These are phyloP conservation scores for Paralichthys olivaceus DNA, from an alignment of 2,113 vertebrate species.

Conservation along the genomic window DNA sequence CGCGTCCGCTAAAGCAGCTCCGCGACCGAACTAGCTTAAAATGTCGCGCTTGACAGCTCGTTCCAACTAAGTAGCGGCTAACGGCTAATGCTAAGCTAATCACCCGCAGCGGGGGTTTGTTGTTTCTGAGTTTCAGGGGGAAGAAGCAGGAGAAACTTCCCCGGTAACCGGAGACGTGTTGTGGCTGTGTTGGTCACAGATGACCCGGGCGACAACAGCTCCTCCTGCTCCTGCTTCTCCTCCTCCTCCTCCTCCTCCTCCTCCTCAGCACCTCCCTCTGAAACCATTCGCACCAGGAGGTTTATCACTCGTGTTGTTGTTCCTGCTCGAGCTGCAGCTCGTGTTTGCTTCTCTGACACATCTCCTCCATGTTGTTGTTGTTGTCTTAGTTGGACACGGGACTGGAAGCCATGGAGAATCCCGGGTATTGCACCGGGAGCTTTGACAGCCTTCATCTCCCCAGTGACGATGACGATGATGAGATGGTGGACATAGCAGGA, in stretches of 20 bases:
- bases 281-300: not conserved
- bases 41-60: not conserved
- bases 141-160: slow-evolving; percentile 40
- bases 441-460: slow-evolving; percentile 83
- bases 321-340: too few species aligned
- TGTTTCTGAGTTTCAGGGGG: not conserved
- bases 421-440: slow-evolving; percentile 82
- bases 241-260: not conserved
- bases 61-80: not conserved
- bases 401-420: slow-evolving; percentile 82
- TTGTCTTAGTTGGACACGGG: not conserved
- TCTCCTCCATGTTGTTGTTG: not conserved
- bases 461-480: slow-evolving; percentile 93
- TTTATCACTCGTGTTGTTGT: too few species aligned
- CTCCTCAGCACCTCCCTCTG: not conserved
- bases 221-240: not conserved
- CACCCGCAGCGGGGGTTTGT: not conserved
- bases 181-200: not conserved
- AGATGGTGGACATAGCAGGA: slow-evolving; percentile 91
- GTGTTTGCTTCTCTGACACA: too few species aligned
- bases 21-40: too few species aligned
- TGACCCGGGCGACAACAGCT: not conserved
- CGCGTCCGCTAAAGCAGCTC: not conserved
- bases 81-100: slow-evolving; percentile 19
- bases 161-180: slow-evolving; percentile 24